Evolutionary conservation across 2,888 invertebrate genomes (phyloP), one percentile per base, ranked within the genome.

Genomic region (Acrobasis consociella): DNA sequence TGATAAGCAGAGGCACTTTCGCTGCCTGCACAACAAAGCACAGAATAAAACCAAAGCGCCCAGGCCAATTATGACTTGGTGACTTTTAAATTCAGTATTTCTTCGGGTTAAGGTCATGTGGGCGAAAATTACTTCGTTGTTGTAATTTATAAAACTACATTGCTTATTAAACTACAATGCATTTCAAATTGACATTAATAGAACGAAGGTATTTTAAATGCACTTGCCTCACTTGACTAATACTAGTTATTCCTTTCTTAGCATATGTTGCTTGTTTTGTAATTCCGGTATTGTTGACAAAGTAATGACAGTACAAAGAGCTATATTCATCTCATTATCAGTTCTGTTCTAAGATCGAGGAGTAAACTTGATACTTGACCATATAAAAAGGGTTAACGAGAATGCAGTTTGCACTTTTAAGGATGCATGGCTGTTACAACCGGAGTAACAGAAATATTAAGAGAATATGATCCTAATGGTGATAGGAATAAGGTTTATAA

Each of bases 401-500:
- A 89, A 90, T 88, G 89, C 81, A 72, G 87, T 86, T 81, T 89
- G 88, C 88, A 89, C 91, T 90, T 91, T 88, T 90, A 91, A 85
- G 91, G 90, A 76, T 85, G 73, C 86, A 68, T 72, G 69, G 75
- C 75, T 74, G 80, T 78, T 72, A 73, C 74, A 70, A 78, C 76
- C 72, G 74, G 74, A 72, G 76, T 73, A 72, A 69, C 38, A 38
- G n/a, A 9, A 10, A 51, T 10, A 39, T 55, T 9, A 49, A 46
- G 16, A 49, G 31, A 38, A 38, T 37, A 55, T 49, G 42, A 15
- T 46, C 15, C 49, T n/a, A 56, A 31, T 49, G 1, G 1, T 5
- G 8, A 49, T 7, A 38, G 13, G 1, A 0, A 11, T 62, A 62
- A 49, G 49, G 49, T 16, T 53, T 22, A 46, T 49, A 46, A 15